Percentiles rank a stretch among this genome's conserved stretches.
Evolutionary conservation across 2,797 vertebrate genomes (phyloP).

Genomic region (Sebastolobus altivelis): DNA sequence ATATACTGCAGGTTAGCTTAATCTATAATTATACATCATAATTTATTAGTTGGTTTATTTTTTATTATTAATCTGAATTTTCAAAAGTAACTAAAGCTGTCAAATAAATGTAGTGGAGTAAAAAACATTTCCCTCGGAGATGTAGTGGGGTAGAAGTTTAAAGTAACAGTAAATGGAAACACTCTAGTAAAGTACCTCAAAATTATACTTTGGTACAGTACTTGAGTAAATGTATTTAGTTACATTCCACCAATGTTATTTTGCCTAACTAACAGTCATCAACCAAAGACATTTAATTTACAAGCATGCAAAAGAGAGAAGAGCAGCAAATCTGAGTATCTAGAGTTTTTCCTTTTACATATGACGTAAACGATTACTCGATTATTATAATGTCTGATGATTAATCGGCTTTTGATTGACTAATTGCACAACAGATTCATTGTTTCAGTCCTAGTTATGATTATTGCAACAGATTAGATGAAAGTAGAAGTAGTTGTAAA

Average conservation of each 20-base stretch:
- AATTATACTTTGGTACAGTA: too few species aligned
- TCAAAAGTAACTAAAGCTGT: too few species aligned
- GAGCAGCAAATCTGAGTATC: not conserved
- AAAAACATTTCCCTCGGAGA: too few species aligned
- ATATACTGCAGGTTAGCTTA: too few species aligned
- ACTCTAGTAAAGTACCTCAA: too few species aligned
- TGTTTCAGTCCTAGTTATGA: not conserved
- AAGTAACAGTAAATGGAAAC: too few species aligned
- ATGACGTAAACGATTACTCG: not conserved
- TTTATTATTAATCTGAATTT: too few species aligned
- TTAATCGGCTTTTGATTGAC: not conserved
- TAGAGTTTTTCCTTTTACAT: not conserved
- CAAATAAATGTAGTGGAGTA: too few species aligned
- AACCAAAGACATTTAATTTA: not conserved
- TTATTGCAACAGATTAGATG: not conserved
- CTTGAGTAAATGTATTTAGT: too few species aligned
- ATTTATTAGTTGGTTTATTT: too few species aligned
- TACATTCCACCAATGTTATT: not conserved
- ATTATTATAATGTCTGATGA: not conserved
- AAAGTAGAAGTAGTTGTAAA: not conserved
- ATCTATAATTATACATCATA: too few species aligned
- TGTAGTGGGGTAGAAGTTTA: too few species aligned
- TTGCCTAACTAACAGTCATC: not conserved
- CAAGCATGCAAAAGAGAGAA: not conserved
- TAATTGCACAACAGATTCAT: not conserved